Conservation (phyloP, 2,888 invertebrate genomes). For the Latrodectus elegans region DNA sequence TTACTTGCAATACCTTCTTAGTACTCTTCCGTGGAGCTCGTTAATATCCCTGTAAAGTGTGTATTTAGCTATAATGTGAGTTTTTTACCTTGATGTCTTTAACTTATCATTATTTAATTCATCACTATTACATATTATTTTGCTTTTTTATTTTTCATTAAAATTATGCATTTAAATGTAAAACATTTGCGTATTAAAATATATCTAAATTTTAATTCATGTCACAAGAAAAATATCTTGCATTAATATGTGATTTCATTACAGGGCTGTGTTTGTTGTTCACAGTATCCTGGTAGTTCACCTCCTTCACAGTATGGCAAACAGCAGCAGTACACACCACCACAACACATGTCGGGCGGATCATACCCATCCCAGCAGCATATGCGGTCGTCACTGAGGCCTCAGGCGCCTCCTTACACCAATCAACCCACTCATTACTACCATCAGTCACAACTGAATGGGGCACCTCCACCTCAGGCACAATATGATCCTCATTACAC, state of each 20-base stretch:
- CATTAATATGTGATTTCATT: background rate
- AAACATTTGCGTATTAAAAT: no score
- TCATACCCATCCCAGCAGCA: slow-evolving; percentile 71
- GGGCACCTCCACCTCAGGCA: slow-evolving; percentile 66
- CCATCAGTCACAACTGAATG: slow-evolving; percentile 70
- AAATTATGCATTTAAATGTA: no score
- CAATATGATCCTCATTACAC: slow-evolving; percentile 68
- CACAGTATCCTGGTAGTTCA: slow-evolving; percentile 69
- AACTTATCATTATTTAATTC: no score
- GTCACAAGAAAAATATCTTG: background rate
- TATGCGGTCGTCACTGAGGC: slow-evolving; percentile 70
- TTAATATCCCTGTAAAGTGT: no score
- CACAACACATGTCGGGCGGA: slow-evolving; percentile 63
- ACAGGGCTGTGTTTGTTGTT: slow-evolving; percentile 61
- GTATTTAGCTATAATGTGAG: no score
- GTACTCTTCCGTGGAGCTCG: no score
- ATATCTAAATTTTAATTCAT: background rate
- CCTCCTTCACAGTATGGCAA: slow-evolving; percentile 71
- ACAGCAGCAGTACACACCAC: slow-evolving; percentile 71
- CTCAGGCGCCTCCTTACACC: slow-evolving; percentile 70
- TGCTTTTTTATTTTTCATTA: no score
- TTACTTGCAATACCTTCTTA: no score
- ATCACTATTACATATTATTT: no score
- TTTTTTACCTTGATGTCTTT: no score
- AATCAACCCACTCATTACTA: slow-evolving; percentile 70